phyloP scores from a whole-genome alignment of 2,113 vertebrate species.

The Etheostoma spectabile region DNA sequence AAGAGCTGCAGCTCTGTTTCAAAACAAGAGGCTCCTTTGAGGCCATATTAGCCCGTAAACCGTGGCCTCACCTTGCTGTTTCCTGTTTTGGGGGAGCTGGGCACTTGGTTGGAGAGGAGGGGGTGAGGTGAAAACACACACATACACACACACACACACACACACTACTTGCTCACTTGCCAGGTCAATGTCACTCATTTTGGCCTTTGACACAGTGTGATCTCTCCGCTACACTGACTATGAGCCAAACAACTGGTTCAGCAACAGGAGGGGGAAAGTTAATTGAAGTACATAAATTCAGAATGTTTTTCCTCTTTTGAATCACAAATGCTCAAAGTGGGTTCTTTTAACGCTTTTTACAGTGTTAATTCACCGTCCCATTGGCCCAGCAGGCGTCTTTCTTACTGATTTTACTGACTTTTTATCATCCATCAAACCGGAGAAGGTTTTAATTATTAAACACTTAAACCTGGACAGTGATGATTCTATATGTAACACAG shows the following conservation, averaged over 20 bases:
- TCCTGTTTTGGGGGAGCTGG: conserved; percentile 78
- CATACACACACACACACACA: conserved; percentile 5
- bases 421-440: too few species aligned
- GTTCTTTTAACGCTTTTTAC: too few species aligned
- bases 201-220: conserved; percentile 40
- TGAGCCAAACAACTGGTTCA: not conserved
- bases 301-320: too few species aligned
- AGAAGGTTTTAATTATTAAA: too few species aligned
- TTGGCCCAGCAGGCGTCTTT: too few species aligned
- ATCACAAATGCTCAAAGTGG: too few species aligned
- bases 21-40: conserved; percentile 81
- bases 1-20: conserved; percentile 77
- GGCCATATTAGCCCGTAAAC: conserved; percentile 75
- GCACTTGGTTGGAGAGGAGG: conserved; percentile 11
- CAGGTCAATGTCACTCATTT: conserved; percentile 45
- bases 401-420: too few species aligned
- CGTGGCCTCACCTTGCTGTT: conserved; percentile 77
- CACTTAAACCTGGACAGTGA: too few species aligned
- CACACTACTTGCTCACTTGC: conserved; percentile 48
- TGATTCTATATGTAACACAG: too few species aligned
- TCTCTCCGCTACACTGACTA: conserved; percentile 19
- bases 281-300: not conserved
- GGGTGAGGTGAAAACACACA: too few species aligned
- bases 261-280: not conserved
- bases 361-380: too few species aligned